Evolutionary conservation across 2,113 vertebrate species (phyloP).

Genomic region (Anarhynchus alexandrinus): DNA sequence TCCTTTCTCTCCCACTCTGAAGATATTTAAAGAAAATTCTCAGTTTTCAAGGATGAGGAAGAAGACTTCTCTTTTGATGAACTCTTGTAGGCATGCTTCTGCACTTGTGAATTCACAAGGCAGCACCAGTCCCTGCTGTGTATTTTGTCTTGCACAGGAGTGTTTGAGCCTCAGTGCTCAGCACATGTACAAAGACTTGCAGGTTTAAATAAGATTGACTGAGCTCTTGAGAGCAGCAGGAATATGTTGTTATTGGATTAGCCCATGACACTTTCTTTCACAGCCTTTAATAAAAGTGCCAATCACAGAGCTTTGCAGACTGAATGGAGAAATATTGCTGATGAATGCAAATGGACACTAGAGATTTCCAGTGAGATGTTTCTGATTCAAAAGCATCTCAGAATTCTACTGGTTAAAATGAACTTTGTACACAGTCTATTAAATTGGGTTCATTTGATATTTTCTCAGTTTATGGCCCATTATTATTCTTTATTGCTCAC

Average conservation of each 20-base stretch:
- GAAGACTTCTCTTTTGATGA: not conserved
- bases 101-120: not conserved
- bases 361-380: not conserved
- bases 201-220: not conserved
- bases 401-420: not conserved
- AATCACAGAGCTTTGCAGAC: not conserved
- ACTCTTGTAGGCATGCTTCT: not conserved
- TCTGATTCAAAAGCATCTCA: not conserved
- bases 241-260: not conserved
- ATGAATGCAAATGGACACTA: not conserved
- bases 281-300: not conserved
- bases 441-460: not conserved
- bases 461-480: not conserved
- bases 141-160: not conserved
- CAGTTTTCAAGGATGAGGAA: not conserved
- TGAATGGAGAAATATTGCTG: not conserved
- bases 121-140: not conserved
- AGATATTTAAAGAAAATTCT: not conserved
- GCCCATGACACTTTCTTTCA: not conserved
- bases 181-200: not conserved
- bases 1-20: not conserved
- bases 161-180: not conserved
- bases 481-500: constrained; percentile 7
- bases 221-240: not conserved
- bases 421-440: not conserved